A percentile compares a stretch with the other conserved stretches of the same genome.
phyloP scores from a whole-genome alignment of 2,113 vertebrate genomes.

The Xiphophorus maculatus region DNA sequence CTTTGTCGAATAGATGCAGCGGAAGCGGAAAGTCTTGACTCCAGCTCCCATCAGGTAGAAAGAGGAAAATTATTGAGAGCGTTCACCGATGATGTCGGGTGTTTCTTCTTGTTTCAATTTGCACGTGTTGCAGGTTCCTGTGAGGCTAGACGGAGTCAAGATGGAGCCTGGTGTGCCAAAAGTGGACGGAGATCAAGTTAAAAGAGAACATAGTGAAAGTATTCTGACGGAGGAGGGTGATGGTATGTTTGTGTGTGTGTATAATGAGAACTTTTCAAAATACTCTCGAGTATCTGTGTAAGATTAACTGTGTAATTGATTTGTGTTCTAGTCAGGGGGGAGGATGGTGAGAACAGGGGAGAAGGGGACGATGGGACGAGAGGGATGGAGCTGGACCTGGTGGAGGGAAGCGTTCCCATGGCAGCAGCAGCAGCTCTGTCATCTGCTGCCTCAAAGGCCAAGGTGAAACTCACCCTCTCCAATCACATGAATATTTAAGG shows the following conservation, averaged over 20 bases:
- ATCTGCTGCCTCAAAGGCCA: constrained; percentile 96
- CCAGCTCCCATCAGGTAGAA: constrained; percentile 83
- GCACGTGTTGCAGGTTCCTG: constrained; percentile 72
- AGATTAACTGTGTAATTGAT: not conserved
- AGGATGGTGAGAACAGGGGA: constrained; percentile 85
- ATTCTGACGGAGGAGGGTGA: constrained; percentile 66
- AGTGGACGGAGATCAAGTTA: constrained; percentile 78
- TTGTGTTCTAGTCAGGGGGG: constrained; percentile 75
- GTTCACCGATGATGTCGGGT: not conserved
- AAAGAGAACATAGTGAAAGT: constrained; percentile 70
- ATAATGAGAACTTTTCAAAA: not conserved
- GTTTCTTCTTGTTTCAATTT: constrained; percentile 8
- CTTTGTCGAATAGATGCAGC: constrained; percentile 72
- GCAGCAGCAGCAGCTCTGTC: constrained; percentile 94
- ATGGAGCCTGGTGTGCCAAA: constrained; percentile 71
- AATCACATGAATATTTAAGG: not conserved
- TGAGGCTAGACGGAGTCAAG: constrained; percentile 74
- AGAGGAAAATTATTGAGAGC: not conserved
- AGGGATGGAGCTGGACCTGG: constrained; percentile 88
- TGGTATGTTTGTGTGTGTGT: constrained; percentile 24
- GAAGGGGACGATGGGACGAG: constrained; percentile 83
- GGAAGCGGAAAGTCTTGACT: constrained; percentile 87
- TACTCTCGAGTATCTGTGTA: not conserved
- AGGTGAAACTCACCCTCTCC: constrained; percentile 79
- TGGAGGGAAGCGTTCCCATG: constrained; percentile 90